Conservation (phyloP, 2,888 invertebrate genomes). For the Aphodius sticticus region DNA sequence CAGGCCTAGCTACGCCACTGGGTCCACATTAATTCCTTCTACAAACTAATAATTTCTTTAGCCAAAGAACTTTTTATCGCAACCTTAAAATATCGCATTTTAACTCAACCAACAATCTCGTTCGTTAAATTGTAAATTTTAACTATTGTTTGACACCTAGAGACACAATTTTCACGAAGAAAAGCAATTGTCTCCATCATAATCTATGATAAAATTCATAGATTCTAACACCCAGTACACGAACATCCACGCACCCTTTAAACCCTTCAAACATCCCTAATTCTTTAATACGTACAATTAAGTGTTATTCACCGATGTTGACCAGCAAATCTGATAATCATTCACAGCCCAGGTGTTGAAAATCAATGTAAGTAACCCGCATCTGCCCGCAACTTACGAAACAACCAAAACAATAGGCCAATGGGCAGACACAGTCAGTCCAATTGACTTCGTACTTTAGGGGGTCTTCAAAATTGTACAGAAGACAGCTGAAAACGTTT, state of each 20-base stretch:
- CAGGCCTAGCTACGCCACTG: no score
- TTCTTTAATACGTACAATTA: background rate
- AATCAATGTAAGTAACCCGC: background rate
- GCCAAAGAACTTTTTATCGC: no score
- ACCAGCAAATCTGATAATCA: background rate
- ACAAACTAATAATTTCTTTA: no score
- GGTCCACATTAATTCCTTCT: no score
- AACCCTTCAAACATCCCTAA: background rate
- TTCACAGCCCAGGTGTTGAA: conserved; percentile 16
- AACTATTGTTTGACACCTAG: no score
- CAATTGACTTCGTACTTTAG: conserved; percentile 6
- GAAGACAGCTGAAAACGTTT: conserved; percentile 8
- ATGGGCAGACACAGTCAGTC: background rate
- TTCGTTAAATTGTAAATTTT: no score
- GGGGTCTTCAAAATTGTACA: conserved; percentile 10
- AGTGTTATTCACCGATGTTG: background rate
- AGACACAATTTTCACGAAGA: no score
- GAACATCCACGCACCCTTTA: background rate
- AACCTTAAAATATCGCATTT: no score
- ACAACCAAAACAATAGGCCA: conserved; percentile 15
- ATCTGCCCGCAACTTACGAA: background rate
- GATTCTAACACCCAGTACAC: background rate
- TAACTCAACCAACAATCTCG: no score
- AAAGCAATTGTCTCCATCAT: no score
- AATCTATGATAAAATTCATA: no score